A percentile compares a stretch with the other conserved stretches of the same genome.
Evolutionary conservation across 2,113 vertebrate species (phyloP).

Genomic region (Periophthalmodon schlosseri): DNA sequence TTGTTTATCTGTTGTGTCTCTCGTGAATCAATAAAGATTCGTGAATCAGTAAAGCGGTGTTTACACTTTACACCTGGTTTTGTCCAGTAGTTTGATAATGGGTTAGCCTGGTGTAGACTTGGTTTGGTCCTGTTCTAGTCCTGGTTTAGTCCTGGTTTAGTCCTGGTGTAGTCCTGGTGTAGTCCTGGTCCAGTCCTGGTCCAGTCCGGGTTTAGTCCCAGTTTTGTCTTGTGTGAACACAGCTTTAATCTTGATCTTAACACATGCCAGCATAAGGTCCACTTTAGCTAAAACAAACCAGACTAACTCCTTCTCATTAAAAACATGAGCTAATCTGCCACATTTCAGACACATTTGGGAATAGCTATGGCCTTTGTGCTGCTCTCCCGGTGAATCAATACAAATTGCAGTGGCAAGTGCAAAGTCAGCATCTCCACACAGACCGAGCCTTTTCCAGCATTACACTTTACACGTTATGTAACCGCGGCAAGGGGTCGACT

Average conservation of each 20-base stretch:
- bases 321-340: neutral
- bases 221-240: too few relatives aligned
- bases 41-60: neutral
- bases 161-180: too few relatives aligned
- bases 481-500: constrained; percentile 24
- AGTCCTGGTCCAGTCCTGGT: too few relatives aligned
- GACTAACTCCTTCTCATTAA: neutral
- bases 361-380: neutral
- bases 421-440: constrained; percentile 10
- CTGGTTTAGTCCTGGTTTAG: too few relatives aligned
- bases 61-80: neutral
- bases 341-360: neutral
- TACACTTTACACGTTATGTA: constrained; percentile 66
- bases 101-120: too few relatives aligned
- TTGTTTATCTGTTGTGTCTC: neutral
- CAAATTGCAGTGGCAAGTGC: constrained; percentile 11
- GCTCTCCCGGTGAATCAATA: constrained; percentile 14
- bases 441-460: constrained; percentile 25
- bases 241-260: neutral
- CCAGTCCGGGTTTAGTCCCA: neutral
- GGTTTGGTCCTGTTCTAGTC: too few relatives aligned
- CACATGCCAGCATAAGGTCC: neutral
- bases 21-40: neutral
- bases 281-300: neutral
- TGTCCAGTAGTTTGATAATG: too few relatives aligned